phyloP scores from a whole-genome alignment of 1,140 invertebrate species.

The Drosophila nebulosa region DNA sequence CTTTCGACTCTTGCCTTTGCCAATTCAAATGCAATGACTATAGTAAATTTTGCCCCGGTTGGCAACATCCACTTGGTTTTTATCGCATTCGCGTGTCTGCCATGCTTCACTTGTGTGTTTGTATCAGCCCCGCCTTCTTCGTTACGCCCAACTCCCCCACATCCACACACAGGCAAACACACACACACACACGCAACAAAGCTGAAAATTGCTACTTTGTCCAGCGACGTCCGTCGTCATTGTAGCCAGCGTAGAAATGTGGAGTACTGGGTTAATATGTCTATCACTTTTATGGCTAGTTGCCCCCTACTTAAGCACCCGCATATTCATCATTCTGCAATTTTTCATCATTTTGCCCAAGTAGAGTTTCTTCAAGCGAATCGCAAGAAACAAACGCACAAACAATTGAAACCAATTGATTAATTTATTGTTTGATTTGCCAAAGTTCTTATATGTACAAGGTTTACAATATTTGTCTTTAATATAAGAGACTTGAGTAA shows the following conservation, averaged over 20 bases:
- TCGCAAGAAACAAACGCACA: neutral
- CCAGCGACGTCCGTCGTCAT: conserved; percentile 20
- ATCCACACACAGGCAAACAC: conserved; percentile 44
- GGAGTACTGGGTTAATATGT: conserved; percentile 75
- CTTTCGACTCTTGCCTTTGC: neutral
- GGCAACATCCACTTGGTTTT: conserved; percentile 45
- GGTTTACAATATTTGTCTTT: too few relatives aligned
- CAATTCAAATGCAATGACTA: conserved; percentile 33
- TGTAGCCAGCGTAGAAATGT: conserved; percentile 43
- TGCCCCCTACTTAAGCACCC: conserved; percentile 49
- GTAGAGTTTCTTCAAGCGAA: neutral
- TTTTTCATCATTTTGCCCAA: neutral
- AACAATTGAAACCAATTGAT: neutral
- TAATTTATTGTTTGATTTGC: neutral
- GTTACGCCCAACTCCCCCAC: neutral
- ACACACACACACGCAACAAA: conserved; percentile 51
- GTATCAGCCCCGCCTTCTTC: neutral
- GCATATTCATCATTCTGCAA: neutral
- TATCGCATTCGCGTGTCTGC: conserved; percentile 72
- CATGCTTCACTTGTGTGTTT: conserved; percentile 50
- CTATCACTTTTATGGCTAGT: conserved; percentile 74
- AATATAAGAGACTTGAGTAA: too few relatives aligned
- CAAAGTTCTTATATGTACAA: too few relatives aligned
- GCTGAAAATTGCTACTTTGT: conserved; percentile 77
- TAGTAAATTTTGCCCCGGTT: conserved; percentile 47